These are phyloP conservation scores for Paedocypris micromegethes DNA, from an alignment of 2,797 vertebrate genomes.

Conservation along the genomic window DNA sequence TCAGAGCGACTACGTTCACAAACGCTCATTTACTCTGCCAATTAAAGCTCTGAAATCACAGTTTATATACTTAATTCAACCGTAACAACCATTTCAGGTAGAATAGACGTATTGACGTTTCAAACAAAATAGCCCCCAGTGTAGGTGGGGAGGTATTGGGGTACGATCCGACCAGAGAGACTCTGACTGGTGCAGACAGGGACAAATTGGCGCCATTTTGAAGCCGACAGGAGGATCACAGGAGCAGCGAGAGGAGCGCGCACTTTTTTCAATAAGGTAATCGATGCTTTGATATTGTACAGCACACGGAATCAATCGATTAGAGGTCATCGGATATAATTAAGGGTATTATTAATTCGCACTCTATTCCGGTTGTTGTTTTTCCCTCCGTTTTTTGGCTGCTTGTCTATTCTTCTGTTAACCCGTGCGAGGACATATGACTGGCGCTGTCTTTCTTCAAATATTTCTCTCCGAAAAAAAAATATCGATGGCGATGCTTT, in stretches of 20 bases:
- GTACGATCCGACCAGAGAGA: constrained; percentile 53
- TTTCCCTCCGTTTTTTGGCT: not conserved
- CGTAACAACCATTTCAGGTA: not conserved
- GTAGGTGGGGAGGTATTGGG: constrained; percentile 18
- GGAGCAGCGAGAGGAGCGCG: constrained; percentile 65
- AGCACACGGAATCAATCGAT: not conserved
- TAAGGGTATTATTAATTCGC: not conserved
- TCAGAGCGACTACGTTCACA: not conserved
- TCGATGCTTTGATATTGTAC: constrained; percentile 14
- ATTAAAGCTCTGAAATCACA: not conserved
- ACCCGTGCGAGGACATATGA: constrained; percentile 12
- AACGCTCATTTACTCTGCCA: not conserved
- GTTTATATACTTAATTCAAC: not conserved
- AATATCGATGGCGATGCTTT: not conserved
- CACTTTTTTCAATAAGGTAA: constrained; percentile 48
- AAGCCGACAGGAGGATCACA: constrained; percentile 70
- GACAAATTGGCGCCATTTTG: constrained; percentile 85
- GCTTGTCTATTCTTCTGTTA: constrained; percentile 28
- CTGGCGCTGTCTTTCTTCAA: constrained; percentile 2
- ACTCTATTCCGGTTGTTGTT: not conserved
- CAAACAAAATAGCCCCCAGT: constrained; percentile 2
- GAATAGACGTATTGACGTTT: not conserved
- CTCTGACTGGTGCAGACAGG: constrained; percentile 66
- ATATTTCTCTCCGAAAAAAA: not conserved
- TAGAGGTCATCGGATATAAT: not conserved